Conservation (phyloP, 2,888 invertebrate species). For the Platerodrilus igneus region DNA sequence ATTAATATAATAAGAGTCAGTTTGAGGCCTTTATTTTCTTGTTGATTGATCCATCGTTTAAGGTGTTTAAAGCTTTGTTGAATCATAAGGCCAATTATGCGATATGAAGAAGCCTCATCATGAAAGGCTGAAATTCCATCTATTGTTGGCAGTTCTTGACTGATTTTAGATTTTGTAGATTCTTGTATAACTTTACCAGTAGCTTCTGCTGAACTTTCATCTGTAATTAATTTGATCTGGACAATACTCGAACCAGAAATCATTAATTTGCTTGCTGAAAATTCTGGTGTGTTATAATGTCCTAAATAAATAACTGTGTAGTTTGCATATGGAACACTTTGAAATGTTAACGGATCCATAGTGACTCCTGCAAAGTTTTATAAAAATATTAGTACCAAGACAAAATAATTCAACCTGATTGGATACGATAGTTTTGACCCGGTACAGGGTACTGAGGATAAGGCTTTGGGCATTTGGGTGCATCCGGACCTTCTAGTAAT, state of each 20-base stretch:
- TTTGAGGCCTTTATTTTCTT: conserved; percentile 71
- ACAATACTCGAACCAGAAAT: conserved; percentile 38
- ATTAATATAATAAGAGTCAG: conserved; percentile 63
- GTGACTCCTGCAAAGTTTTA: conserved; percentile 28
- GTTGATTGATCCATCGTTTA: conserved; percentile 65
- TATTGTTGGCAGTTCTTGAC: not conserved
- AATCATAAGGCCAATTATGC: conserved; percentile 30
- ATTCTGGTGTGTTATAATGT: conserved; percentile 68
- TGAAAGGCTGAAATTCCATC: conserved; percentile 19
- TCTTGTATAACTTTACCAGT: not conserved
- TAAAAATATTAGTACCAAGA: conserved; percentile 2
- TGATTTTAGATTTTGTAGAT: not conserved
- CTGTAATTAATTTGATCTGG: conserved; percentile 38
- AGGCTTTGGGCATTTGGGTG: conserved; percentile 36
- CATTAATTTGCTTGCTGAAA: conserved; percentile 45
- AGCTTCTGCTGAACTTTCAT: conserved; percentile 36
- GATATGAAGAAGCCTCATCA: conserved; percentile 11
- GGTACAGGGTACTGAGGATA: conserved; percentile 29
- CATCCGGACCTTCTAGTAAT: conserved; percentile 68
- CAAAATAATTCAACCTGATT: conserved; percentile 28
- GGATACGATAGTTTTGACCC: conserved; percentile 40
- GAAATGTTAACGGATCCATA: conserved; percentile 36
- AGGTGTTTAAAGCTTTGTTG: conserved; percentile 37
- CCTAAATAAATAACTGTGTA: conserved; percentile 52
- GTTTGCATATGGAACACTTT: conserved; percentile 39